Conservation (phyloP, 2,888 invertebrate species). For the Coleophora flavipennella region DNA sequence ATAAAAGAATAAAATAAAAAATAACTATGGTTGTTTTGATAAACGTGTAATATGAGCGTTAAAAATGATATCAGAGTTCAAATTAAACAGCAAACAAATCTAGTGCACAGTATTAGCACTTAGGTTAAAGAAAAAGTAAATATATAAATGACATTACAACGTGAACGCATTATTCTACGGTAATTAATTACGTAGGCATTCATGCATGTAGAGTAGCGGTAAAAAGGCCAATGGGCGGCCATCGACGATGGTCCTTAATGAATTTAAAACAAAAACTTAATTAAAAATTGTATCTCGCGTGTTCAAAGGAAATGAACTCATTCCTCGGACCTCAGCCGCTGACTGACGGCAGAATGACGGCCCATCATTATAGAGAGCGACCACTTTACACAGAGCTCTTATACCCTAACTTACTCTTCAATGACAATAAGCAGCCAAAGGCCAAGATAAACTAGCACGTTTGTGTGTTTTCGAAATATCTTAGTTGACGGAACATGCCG, state of each 20-base stretch:
- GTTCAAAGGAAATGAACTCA: constrained; percentile 72
- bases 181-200: constrained; percentile 65
- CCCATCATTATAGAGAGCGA: constrained; percentile 51
- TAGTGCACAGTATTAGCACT: too few species aligned
- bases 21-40: too few species aligned
- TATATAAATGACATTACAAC: constrained; percentile 19
- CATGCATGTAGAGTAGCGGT: constrained; percentile 47
- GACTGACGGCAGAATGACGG: constrained; percentile 66
- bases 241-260: constrained; percentile 59
- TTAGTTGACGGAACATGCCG: constrained; percentile 49
- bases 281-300: constrained; percentile 70
- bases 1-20: too few species aligned
- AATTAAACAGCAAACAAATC: constrained; percentile 37
- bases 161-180: constrained; percentile 35
- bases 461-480: constrained; percentile 56
- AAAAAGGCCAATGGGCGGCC: constrained; percentile 37
- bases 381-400: constrained; percentile 41
- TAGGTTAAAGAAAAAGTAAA: too few species aligned
- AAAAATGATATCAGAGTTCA: constrained; percentile 23
- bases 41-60: too few species aligned
- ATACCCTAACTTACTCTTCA: constrained; percentile 19
- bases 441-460: constrained; percentile 36
- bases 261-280: constrained; percentile 72
- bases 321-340: constrained; percentile 58
- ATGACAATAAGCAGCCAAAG: constrained; percentile 18